Conservation (phyloP, 2,888 invertebrate species). For the Cheilosia soror region DNA sequence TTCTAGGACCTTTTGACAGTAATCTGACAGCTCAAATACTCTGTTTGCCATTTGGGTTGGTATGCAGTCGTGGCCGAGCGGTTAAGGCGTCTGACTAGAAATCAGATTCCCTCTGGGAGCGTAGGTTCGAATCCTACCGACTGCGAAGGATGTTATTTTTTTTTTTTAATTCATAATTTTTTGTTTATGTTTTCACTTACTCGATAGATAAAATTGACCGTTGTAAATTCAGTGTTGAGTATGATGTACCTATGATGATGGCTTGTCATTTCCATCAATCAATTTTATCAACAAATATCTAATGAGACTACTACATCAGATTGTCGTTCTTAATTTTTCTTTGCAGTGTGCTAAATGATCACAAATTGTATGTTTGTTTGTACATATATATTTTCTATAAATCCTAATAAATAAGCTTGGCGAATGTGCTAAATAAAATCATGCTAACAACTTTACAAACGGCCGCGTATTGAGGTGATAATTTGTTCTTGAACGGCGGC, state of each 20-base stretch:
- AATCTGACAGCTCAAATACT: background rate
- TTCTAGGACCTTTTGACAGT: no score
- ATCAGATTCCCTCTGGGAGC: conserved; percentile 76
- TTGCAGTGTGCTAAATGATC: no score
- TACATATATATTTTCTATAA: no score
- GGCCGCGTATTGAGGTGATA: conserved; percentile 18
- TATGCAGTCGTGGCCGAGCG: conserved; percentile 74
- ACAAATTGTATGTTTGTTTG: no score
- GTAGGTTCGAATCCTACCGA: conserved; percentile 76
- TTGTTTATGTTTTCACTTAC: no score
- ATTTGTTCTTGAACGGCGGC: conserved; percentile 23
- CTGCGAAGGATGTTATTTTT: conserved; percentile 48
- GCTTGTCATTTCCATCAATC: no score
- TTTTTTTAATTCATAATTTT: background rate
- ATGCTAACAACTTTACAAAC: background rate
- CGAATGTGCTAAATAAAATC: conserved; percentile 31
- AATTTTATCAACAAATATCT: no score
- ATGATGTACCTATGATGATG: no score
- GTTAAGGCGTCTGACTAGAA: conserved; percentile 76
- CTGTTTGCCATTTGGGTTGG: background rate
- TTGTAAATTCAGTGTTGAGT: no score
- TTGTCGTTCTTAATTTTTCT: no score
- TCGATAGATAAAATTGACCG: no score
- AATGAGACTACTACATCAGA: no score
- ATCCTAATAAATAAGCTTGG: background rate